phyloP scores from a whole-genome alignment of 2,113 vertebrate genomes.

The Ivindomyrus marchei region DNA sequence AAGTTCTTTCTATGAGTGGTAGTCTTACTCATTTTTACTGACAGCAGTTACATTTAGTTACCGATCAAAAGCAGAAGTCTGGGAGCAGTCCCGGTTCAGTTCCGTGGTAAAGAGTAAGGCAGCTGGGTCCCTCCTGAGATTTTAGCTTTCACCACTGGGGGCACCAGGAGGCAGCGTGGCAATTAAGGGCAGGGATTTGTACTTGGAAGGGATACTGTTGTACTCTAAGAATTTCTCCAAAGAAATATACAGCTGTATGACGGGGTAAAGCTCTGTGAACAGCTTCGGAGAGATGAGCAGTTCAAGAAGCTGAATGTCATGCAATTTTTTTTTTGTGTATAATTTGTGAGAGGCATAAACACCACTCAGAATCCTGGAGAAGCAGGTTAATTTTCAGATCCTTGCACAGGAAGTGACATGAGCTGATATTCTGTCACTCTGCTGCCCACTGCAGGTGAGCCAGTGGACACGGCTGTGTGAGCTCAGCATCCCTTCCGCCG shows the following conservation, averaged over 20 bases:
- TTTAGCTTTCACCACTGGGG: neutral
- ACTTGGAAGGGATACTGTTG: neutral
- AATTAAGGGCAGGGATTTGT: neutral
- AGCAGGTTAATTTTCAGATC: neutral
- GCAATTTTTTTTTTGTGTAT: neutral
- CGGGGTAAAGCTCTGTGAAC: neutral
- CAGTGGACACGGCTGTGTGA: constrained; percentile 95
- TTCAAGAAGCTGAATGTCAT: neutral
- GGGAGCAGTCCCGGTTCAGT: neutral
- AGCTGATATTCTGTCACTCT: neutral
- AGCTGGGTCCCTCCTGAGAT: neutral
- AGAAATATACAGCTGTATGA: neutral
- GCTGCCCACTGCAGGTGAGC: constrained; percentile 71
- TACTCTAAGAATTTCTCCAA: neutral
- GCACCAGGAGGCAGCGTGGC: neutral
- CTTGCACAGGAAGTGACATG: neutral
- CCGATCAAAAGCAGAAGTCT: neutral
- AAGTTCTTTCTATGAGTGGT: neutral
- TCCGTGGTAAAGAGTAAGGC: neutral
- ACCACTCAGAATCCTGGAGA: neutral
- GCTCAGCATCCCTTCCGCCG: constrained; percentile 78
- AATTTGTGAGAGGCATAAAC: neutral
- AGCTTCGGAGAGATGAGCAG: neutral
- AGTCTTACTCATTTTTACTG: neutral
- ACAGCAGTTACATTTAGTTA: neutral